Conservation (phyloP, 2,888 invertebrate species). For the Digitonthophagus gazella region DNA sequence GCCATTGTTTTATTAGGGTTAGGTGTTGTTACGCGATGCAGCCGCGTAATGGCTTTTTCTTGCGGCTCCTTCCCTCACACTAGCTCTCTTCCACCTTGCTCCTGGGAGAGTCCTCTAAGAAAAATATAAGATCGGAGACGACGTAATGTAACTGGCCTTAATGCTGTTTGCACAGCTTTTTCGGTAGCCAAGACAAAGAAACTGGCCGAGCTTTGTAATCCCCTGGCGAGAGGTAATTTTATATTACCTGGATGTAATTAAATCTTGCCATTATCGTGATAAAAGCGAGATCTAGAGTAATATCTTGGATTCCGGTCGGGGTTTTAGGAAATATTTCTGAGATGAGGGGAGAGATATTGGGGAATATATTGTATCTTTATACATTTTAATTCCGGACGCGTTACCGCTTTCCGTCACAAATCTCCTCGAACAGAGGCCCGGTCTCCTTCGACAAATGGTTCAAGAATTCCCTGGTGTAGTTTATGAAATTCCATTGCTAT, state of each 20-base stretch:
- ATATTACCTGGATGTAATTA: background rate
- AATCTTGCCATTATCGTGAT: background rate
- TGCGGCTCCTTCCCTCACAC: background rate
- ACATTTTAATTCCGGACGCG: conserved; percentile 67
- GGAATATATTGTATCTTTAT: conserved; percentile 44
- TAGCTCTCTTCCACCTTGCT: background rate
- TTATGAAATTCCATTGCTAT: conserved; percentile 4
- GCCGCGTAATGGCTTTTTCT: conserved; percentile 18
- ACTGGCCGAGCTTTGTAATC: background rate
- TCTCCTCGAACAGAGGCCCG: conserved; percentile 18
- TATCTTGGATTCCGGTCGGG: no score
- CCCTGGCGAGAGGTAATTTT: background rate
- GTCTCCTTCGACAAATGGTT: conserved; percentile 8
- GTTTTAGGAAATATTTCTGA: no score
- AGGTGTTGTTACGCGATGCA: conserved; percentile 26
- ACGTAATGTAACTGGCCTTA: conserved; percentile 5
- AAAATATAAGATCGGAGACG: conserved; percentile 11
- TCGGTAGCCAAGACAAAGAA: background rate
- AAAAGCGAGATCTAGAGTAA: no score
- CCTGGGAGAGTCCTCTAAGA: conserved; percentile 2
- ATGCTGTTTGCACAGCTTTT: conserved; percentile 3
- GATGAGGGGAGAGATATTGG: no score
- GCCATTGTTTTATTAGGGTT: conserved; percentile 22
- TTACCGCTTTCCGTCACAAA: conserved; percentile 60
- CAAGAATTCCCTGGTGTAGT: conserved; percentile 10